Conservation (phyloP, 64 coral and sea anemone species). For the Astreopora myriophthalma region DNA sequence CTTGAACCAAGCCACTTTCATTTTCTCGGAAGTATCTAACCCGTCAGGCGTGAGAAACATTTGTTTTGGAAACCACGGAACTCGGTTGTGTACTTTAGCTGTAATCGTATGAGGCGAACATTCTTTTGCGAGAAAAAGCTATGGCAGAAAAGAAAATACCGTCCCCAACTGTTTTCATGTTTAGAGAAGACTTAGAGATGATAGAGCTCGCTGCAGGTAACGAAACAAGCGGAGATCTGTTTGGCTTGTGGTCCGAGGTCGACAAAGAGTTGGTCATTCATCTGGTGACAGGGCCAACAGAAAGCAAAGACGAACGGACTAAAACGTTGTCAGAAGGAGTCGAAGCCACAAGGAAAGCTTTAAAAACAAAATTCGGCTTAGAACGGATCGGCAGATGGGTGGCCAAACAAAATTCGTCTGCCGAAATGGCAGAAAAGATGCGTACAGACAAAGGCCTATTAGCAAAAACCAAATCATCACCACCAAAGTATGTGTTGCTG, state of each 20-base stretch:
- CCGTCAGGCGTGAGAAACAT: too few species aligned
- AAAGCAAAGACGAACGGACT: neutral
- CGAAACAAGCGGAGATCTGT: constrained; percentile 42
- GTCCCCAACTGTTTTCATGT: neutral
- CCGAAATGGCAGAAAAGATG: neutral
- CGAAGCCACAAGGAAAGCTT: neutral
- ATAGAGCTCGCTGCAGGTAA: neutral
- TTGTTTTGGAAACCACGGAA: too few species aligned
- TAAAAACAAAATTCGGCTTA: neutral
- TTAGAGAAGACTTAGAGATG: neutral
- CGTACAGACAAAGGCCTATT: neutral
- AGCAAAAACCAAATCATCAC: neutral
- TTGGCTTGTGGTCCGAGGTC: constrained; percentile 73
- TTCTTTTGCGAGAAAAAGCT: neutral
- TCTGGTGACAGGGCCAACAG: neutral
- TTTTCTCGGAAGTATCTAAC: neutral
- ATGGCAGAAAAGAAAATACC: neutral
- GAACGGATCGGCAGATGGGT: neutral
- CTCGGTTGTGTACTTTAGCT: neutral
- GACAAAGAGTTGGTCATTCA: constrained; percentile 56
- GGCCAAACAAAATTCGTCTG: neutral
- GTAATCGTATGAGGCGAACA: neutral
- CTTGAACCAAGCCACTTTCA: neutral
- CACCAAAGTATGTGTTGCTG: neutral
- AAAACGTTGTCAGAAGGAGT: neutral